Percentiles rank a stretch among this genome's conserved stretches.
Conservation (phyloP, 2,888 invertebrate genomes). For the Myopa tessellatipennis region DNA sequence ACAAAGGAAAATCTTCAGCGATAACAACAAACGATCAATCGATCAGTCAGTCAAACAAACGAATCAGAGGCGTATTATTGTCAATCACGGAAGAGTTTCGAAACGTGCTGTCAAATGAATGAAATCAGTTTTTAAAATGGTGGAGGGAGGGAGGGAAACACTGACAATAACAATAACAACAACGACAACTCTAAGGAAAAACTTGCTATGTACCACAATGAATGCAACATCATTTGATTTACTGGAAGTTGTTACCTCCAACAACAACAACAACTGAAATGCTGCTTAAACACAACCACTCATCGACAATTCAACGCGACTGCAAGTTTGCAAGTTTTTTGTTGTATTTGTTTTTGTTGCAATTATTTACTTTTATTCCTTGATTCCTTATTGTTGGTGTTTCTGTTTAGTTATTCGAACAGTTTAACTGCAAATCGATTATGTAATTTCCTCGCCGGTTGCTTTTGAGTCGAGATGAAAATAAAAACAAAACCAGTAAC, state of each 20-base stretch:
- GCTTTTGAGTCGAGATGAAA: conserved; percentile 5
- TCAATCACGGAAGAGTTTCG: conserved; percentile 7
- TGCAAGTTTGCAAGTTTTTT: conserved; percentile 4
- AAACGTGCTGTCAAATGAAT: conserved; percentile 9
- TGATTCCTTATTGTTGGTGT: too few species aligned
- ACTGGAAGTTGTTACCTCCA: not conserved
- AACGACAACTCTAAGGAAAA: not conserved
- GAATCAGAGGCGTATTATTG: not conserved
- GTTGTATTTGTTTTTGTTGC: not conserved
- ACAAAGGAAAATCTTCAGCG: not conserved
- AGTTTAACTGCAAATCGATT: not conserved
- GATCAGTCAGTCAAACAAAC: not conserved
- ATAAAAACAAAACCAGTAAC: not conserved
- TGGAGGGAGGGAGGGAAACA: too few species aligned
- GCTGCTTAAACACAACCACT: not conserved
- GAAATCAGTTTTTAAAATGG: conserved; percentile 9
- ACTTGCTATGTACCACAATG: not conserved
- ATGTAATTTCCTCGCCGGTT: conserved; percentile 36
- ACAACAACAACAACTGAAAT: conserved; percentile 11
- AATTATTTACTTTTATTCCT: too few species aligned
- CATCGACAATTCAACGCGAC: not conserved
- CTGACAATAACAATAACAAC: not conserved
- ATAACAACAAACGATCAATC: conserved; percentile 1
- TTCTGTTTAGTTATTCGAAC: too few species aligned
- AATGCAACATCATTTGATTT: not conserved